Percentiles rank a stretch among this genome's conserved stretches.
Evolutionary conservation across 2,797 vertebrate genomes (phyloP).

Genomic region (Peromyscus eremicus): DNA sequence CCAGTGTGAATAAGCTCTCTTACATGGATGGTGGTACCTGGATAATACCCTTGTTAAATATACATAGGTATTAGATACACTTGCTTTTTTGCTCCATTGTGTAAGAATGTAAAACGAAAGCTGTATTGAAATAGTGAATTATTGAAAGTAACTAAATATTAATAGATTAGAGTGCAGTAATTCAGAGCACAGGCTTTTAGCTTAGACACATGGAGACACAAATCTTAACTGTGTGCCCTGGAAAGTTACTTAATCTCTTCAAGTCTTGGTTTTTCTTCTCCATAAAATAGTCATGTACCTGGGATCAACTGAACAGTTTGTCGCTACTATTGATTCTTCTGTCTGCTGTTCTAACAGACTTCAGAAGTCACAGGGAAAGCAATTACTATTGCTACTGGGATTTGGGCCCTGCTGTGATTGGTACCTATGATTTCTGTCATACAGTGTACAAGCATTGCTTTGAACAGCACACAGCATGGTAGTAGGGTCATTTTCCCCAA

Average conservation of each 20-base stretch:
- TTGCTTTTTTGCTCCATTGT: not conserved
- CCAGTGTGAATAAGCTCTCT: constrained; percentile 23
- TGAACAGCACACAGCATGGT: not conserved
- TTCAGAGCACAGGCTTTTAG: constrained; percentile 31
- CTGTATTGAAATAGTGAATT: constrained; percentile 24
- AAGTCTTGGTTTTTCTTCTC: constrained; percentile 6
- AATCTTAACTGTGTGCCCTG: not conserved
- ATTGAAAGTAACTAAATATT: constrained; percentile 59
- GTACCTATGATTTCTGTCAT: not conserved
- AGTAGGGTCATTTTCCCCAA: not conserved
- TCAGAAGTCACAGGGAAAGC: not conserved
- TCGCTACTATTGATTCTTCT: not conserved
- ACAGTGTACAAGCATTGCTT: not conserved
- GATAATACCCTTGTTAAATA: constrained; percentile 29
- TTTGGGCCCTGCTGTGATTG: not conserved
- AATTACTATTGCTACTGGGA: not conserved
- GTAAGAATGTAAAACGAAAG: constrained; percentile 43
- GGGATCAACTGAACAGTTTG: not conserved
- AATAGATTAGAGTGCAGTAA: not conserved
- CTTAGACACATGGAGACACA: constrained; percentile 4
- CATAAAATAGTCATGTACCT: not conserved
- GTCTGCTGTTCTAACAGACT: not conserved
- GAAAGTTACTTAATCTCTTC: constrained; percentile 43
- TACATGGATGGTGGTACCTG: not conserved
- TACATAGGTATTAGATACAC: not conserved